Base-by-base conservation (phyloP, 2,888 invertebrate genomes). In the Druceiella hillmani region DNA sequence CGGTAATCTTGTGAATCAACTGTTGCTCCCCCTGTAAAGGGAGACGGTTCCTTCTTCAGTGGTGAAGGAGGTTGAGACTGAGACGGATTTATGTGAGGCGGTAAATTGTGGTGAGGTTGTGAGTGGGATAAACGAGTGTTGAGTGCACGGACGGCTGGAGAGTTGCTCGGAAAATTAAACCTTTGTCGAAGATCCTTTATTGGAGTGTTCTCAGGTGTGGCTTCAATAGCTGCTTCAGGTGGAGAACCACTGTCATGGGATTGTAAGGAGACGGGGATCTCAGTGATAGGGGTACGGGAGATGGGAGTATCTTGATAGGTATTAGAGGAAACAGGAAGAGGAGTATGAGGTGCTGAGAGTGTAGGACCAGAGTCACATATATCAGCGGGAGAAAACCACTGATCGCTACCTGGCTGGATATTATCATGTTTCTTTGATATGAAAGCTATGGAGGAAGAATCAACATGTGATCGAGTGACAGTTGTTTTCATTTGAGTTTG, bases 161-260 rank as follows among this genome's bases (percentile, higher is more conserved):
- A 79, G 50, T 78, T 79, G 16, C 72, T 56, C 32, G 79, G 75
- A 50, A 74, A 67, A 24, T 66, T 63, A 50, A 67, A 67, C 41
- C 59, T 59, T 3, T 63, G 60, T 44, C 63, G 60, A 13, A 44
- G 39, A 52, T 76, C 86, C 60, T 85, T 83, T 13, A 87, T 76
- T 2, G 90, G 89, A 24, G 89, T 90, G 30, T 88, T 89, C 68
- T 90, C 89, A 2, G 90, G 90, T 4, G 89, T 90, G 3, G 89
- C 89, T 66, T 90, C 90, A 38, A 90, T 83, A 16, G 88, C 90
- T 28, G 88, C 87, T 67, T 89, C 90, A 3, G 88, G 88, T 17
- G 87, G 87, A 10, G 84, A 83, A 1, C 81, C 76, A 20, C 81
- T 79, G 54, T 78, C 74, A 44, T 71, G 70, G 13, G 57, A 57